These are phyloP conservation scores for Ophion costatus DNA, from an alignment of 2,888 invertebrate species.

Conservation along the genomic window DNA sequence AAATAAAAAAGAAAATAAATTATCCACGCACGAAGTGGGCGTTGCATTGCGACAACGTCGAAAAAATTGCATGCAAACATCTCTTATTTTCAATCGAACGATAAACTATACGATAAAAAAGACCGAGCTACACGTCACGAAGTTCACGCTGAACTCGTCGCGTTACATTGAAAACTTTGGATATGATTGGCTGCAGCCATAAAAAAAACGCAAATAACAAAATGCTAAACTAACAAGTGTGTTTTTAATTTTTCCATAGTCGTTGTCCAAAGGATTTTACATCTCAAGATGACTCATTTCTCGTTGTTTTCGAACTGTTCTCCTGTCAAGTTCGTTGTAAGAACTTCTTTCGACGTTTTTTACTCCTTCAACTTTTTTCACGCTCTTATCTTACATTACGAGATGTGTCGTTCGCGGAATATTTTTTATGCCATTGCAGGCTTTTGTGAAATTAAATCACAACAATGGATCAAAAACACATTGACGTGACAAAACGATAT, in stretches of 20 bases:
- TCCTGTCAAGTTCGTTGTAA: neutral
- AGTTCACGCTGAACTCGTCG: constrained; percentile 1
- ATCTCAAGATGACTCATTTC: constrained; percentile 10
- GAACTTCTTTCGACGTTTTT: neutral
- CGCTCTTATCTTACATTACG: neutral
- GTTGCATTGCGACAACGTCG: neutral
- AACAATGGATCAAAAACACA: neutral
- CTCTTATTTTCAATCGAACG: neutral
- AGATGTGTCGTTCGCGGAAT: neutral
- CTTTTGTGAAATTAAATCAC: neutral
- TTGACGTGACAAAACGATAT: neutral
- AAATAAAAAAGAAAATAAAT: neutral
- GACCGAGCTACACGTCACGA: neutral
- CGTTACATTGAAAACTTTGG: constrained; percentile 9
- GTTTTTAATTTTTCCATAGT: neutral
- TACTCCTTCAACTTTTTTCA: neutral
- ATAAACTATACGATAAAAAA: neutral
- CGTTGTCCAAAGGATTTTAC: neutral
- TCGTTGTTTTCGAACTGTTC: constrained; percentile 12
- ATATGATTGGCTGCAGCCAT: neutral
- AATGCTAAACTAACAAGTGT: constrained; percentile 13
- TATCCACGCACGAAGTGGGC: neutral
- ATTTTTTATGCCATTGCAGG: constrained; percentile 1
- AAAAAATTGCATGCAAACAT: neutral
- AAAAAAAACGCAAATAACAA: constrained; percentile 41